Base-by-base conservation (phyloP, 2,113 vertebrate species). In the Sinocyclocheilus grahami region DNA sequence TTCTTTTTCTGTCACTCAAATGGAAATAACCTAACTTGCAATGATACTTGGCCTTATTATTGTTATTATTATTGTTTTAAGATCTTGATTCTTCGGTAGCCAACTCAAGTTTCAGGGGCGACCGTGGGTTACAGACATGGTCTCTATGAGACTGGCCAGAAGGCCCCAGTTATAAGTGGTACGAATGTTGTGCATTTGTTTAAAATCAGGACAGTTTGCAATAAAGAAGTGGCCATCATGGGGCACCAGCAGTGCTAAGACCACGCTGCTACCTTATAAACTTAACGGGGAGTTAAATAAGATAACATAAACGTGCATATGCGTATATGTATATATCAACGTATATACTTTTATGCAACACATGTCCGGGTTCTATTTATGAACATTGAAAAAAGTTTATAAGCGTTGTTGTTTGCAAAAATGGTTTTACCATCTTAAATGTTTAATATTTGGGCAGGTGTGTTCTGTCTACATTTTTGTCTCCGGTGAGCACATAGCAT, bases 141-240 rank as follows among this genome's bases (percentile, higher is more conserved):
- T 99, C 98, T 99, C 98, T 97, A 96, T 99, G 98, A 99, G 98
- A 99, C 98, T 97, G 97, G 93, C 96, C 96, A 97, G 96, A 97
- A 95, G 97, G 98, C 97, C 97, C 97, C 96, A 97, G 97, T 98
- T 98, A 97, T 97, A 98, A 97, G 97, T 97, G 97, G 97, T 99
- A 98, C 97, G 98, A 99, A 99, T 99, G 98, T 99, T 99, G 98
- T 99, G 97, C 98, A 99, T 99, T 99, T 97, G 97, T 98, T 98
- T 97, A 97, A 95, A 95, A 95, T 95, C 94, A 97, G 97, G 97
- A 99, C 97, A 97, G 97, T 98, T 97, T 97, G 97, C 97, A 98
- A 98, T 98, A 99, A 98, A 91, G 78, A 93, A 96, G 97, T 96
- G 96, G 94, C 93, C 94, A 95, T 93, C 93, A 91, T 83, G 92